These are phyloP conservation scores for Agonopterix arenella DNA, from an alignment of 2,888 invertebrate genomes.

Conservation along the genomic window DNA sequence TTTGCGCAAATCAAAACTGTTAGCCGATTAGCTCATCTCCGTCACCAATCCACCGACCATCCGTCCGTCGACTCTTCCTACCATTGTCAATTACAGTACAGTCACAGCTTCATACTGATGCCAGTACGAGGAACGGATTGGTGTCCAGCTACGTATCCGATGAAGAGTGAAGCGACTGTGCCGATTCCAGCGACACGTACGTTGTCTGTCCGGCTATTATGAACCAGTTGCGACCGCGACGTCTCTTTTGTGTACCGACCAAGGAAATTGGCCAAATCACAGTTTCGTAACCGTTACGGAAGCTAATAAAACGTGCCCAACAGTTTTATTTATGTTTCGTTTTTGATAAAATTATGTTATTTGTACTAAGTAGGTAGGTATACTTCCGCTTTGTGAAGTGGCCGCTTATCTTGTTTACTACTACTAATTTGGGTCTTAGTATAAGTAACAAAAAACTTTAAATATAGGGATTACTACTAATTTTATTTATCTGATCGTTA, in stretches of 20 bases:
- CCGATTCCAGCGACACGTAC: conserved; percentile 27
- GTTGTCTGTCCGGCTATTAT: conserved; percentile 17
- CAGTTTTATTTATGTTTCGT: no score
- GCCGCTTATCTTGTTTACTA: not conserved
- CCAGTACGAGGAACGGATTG: not conserved
- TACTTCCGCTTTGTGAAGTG: not conserved
- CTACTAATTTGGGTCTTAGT: not conserved
- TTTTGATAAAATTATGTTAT: no score
- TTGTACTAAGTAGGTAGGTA: not conserved
- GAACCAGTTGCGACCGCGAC: conserved; percentile 20
- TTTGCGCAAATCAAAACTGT: no score
- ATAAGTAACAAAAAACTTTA: not conserved
- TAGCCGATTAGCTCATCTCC: no score
- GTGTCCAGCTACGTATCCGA: conserved; percentile 1
- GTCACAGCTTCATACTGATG: not conserved
- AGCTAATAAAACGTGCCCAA: conserved; percentile 10
- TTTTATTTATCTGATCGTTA: no score
- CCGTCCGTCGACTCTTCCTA: conserved; percentile 4
- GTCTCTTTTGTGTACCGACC: conserved; percentile 32
- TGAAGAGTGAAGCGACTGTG: conserved; percentile 25
- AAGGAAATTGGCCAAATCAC: conserved; percentile 42
- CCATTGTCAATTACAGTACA: conserved; percentile 7
- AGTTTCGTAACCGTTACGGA: conserved; percentile 45
- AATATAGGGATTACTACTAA: conserved; percentile 1
- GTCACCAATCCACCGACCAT: no score